These are phyloP conservation scores for Propithecus perrieri DNA, from an alignment of 2,797 vertebrate species.

Conservation along the genomic window DNA sequence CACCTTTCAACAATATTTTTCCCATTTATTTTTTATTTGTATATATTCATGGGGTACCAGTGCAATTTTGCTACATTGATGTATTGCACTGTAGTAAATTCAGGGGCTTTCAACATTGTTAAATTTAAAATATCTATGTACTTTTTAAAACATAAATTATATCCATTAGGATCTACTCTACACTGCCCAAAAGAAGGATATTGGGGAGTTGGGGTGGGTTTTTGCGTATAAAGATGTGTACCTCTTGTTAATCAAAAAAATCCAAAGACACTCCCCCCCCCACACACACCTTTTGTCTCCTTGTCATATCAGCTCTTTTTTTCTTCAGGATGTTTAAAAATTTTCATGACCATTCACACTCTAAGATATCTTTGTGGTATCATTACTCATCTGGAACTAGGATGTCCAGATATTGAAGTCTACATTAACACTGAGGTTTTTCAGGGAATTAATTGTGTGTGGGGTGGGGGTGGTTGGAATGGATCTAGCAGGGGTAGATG, in stretches of 20 bases:
- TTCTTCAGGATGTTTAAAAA: background rate
- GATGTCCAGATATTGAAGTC: background rate
- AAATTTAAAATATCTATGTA: background rate
- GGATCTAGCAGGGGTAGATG: background rate
- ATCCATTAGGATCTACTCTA: background rate
- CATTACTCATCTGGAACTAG: background rate
- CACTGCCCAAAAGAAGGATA: background rate
- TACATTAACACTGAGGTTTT: background rate
- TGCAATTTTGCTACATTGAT: background rate
- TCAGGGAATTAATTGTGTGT: background rate
- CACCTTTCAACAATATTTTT: background rate
- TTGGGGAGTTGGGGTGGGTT: background rate
- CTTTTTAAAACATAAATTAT: conserved; percentile 26
- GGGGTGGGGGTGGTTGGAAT: background rate
- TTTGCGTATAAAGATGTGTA: background rate
- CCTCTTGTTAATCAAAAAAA: conserved; percentile 8
- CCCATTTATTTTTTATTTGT: background rate
- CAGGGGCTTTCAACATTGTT: background rate
- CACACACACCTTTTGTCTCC: background rate
- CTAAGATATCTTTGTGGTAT: background rate
- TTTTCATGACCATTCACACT: conserved; percentile 1
- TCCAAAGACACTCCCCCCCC: background rate
- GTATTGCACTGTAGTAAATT: background rate
- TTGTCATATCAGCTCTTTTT: background rate
- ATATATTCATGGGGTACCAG: background rate